A percentile compares a stretch with the other conserved stretches of the same genome.
phyloP scores from a whole-genome alignment of 2,888 invertebrate species.

The Abrostola tripartita region DNA sequence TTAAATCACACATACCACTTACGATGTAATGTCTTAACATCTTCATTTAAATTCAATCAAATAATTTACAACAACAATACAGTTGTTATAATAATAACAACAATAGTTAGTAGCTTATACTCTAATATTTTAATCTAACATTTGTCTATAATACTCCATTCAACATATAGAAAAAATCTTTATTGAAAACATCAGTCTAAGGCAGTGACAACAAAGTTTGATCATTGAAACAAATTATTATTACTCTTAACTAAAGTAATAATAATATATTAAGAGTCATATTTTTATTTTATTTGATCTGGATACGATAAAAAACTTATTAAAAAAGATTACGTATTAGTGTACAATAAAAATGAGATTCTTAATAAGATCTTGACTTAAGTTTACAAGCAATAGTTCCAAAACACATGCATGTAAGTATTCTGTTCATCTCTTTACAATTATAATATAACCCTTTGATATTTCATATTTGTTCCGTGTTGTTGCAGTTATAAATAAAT shows the following conservation, averaged over 20 bases:
- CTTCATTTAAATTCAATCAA: conserved; percentile 82
- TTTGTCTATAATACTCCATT: conserved; percentile 78
- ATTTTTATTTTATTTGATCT: conserved; percentile 29
- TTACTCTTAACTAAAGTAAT: conserved; percentile 43
- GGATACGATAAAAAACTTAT: conserved; percentile 23
- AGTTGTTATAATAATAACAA: conserved; percentile 83
- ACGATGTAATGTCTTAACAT: conserved; percentile 73
- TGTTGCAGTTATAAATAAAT: neutral
- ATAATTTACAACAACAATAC: conserved; percentile 84
- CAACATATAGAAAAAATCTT: conserved; percentile 77
- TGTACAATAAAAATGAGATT: conserved; percentile 66
- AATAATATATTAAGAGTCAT: conserved; percentile 18
- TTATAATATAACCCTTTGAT: conserved; percentile 24
- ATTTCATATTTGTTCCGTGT: neutral
- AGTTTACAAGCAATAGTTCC: conserved; percentile 30
- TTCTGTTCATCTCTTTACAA: conserved; percentile 39
- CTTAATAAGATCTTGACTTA: conserved; percentile 61
- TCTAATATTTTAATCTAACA: conserved; percentile 73
- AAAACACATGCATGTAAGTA: conserved; percentile 25
- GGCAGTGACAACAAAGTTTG: conserved; percentile 85
- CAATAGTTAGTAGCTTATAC: conserved; percentile 76
- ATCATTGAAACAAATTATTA: conserved; percentile 60
- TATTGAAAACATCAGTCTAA: conserved; percentile 85
- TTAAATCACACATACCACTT: conserved; percentile 79
- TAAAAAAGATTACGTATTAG: conserved; percentile 39